Evolutionary conservation across 2,113 vertebrate genomes (phyloP).

Genomic region (Crotalus tigris): DNA sequence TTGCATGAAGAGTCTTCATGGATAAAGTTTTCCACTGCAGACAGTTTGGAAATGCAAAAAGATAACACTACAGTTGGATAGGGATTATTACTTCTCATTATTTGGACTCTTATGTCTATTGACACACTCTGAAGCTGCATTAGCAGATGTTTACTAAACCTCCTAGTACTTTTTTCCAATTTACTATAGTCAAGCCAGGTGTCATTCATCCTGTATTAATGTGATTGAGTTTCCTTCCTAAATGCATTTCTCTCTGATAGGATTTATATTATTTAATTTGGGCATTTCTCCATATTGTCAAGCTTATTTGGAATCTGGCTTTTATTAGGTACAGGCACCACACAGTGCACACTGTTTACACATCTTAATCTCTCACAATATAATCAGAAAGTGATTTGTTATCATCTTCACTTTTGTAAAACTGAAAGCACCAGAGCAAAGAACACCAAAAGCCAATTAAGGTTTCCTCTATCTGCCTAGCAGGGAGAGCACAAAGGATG

Average conservation of each 20-base stretch:
- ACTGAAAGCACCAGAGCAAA: background rate
- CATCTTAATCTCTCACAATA: background rate
- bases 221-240: background rate
- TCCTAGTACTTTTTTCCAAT: background rate
- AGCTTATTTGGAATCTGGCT: background rate
- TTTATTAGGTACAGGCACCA: background rate
- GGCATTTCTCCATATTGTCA: background rate
- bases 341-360: background rate
- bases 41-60: background rate
- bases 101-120: background rate
- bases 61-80: background rate
- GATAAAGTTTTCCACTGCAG: background rate
- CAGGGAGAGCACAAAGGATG: background rate
- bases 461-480: background rate
- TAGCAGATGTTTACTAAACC: background rate
- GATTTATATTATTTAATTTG: background rate
- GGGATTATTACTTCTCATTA: background rate
- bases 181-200: background rate
- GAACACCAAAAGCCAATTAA: background rate
- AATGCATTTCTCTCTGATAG: background rate
- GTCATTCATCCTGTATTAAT: background rate
- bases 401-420: background rate
- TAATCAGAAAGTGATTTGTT: background rate
- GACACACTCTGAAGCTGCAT: background rate
- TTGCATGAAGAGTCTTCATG: background rate